Conservation (phyloP, 2,888 invertebrate species). For the Perdita meconis region DNA sequence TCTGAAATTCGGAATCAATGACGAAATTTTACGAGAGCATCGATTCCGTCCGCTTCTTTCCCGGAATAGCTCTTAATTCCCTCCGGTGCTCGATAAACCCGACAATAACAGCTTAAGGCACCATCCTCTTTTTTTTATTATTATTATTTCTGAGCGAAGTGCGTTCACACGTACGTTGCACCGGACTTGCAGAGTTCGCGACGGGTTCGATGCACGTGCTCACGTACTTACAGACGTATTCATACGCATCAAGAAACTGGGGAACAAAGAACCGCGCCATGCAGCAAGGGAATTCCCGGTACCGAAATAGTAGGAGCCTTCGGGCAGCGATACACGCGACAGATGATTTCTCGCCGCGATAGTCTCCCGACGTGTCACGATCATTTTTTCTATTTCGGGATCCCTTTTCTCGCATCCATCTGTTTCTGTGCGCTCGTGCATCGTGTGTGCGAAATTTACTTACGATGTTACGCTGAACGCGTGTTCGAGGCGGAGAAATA, state of each 20-base stretch:
- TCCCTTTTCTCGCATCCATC: not conserved
- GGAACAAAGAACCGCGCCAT: conserved; percentile 53
- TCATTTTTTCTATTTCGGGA: conserved; percentile 26
- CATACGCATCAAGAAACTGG: conserved; percentile 40
- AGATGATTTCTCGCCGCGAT: conserved; percentile 30
- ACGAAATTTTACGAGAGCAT: not conserved
- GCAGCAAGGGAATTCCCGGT: conserved; percentile 49
- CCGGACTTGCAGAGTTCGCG: conserved; percentile 36
- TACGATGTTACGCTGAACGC: not conserved
- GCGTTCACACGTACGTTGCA: conserved; percentile 58
- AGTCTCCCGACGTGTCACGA: conserved; percentile 2
- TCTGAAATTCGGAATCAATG: not conserved
- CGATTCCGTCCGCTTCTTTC: not conserved
- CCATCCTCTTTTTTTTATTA: conserved; percentile 8
- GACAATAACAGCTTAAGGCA: conserved; percentile 10
- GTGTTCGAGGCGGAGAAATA: conserved; percentile 9
- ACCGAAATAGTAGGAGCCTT: conserved; percentile 54
- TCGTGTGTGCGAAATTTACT: not conserved
- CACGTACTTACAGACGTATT: not conserved
- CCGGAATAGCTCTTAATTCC: not conserved
- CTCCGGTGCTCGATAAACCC: not conserved
- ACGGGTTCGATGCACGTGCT: conserved; percentile 61
- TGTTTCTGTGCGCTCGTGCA: not conserved
- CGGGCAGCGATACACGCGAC: conserved; percentile 2
- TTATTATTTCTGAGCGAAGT: conserved; percentile 51